These are phyloP conservation scores for Spongilla lacustris DNA, from an alignment of 37 sponge, comb jelly and placozoan genomes.

Conservation along the genomic window DNA sequence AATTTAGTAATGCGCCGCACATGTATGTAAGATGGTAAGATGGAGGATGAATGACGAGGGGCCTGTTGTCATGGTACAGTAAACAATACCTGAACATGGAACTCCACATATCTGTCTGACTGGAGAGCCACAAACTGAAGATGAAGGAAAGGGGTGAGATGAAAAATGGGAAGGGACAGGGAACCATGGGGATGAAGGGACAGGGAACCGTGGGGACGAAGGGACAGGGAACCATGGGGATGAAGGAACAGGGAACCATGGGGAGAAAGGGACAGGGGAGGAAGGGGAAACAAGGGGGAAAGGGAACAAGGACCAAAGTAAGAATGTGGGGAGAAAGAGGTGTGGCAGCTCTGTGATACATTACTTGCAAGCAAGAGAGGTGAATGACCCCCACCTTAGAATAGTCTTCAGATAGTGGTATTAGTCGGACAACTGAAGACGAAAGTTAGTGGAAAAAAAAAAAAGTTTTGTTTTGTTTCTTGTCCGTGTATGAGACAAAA, in stretches of 20 bases:
- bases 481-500: not conserved
- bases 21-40: no score
- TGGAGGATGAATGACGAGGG: no score
- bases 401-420: constrained; percentile 92
- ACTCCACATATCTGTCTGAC: constrained; percentile 83
- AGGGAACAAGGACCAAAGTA: not conserved
- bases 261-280: no score
- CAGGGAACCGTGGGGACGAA: no score
- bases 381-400: constrained; percentile 69
- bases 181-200: no score
- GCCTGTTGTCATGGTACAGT: no score
- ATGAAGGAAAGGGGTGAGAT: not conserved
- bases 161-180: not conserved
- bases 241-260: not conserved
- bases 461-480: no score
- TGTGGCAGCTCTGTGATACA: no score
- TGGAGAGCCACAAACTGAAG: constrained; percentile 79
- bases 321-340: not conserved
- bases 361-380: not conserved
- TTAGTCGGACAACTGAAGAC: constrained; percentile 71
- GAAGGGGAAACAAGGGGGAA: no score
- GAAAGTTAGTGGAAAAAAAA: not conserved
- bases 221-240: no score
- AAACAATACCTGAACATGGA: constrained; percentile 80
- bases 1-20: no score